Conservation (phyloP, 2,113 vertebrate genomes). For the Pelobates fuscus region DNA sequence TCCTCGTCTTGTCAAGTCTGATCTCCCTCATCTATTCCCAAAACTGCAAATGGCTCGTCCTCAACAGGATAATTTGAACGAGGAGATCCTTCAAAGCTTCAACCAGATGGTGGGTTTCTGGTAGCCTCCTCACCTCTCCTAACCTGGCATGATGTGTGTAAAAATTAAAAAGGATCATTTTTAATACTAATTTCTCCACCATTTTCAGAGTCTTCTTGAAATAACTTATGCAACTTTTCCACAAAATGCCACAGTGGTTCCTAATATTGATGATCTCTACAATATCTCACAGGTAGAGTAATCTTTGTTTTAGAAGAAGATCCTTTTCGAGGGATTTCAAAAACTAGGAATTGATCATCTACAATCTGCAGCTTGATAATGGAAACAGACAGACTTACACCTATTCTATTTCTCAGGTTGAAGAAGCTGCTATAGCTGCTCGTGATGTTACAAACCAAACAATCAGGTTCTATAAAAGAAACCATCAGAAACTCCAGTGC, state of each 20-base stretch:
- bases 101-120: neutral
- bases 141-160: neutral
- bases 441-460: neutral
- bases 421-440: neutral
- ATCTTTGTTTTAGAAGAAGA: neutral
- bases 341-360: too few relatives aligned
- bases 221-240: neutral
- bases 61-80: neutral
- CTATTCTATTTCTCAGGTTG: neutral
- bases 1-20: neutral
- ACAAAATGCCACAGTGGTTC: neutral
- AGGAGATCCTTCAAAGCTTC: neutral
- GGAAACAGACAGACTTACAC: neutral
- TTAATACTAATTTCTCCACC: too few relatives aligned
- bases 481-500: neutral
- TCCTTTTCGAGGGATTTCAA: neutral
- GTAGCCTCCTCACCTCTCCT: neutral
- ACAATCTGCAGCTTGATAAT: too few relatives aligned
- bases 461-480: too few relatives aligned
- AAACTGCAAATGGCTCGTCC: conserved; percentile 1
- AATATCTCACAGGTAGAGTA: neutral
- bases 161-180: neutral
- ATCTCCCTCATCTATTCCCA: neutral
- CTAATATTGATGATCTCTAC: neutral
- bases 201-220: conserved; percentile 3